Evolutionary conservation across 1,140 invertebrate genomes (phyloP), one percentile per base, ranked within the genome.

Genomic region (Drosophila melanica): DNA sequence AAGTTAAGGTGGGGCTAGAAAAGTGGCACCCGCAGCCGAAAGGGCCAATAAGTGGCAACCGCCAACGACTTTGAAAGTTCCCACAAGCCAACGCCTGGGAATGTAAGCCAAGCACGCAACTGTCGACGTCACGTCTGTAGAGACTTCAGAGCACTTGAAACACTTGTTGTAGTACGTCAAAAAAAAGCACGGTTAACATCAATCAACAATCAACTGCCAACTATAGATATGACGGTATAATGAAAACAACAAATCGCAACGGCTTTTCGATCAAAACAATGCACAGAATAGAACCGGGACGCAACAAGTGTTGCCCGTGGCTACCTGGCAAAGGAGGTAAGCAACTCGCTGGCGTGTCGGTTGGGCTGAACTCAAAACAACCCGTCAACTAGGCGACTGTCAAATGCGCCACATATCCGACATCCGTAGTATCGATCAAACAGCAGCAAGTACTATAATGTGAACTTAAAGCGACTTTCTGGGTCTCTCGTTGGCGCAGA

Each of bases 331-430:
- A 16, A 30, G 45, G 33, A 9, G 44, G 14, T 64, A 27, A 9
- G 39, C 27, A 23, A 10, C 33, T n/a, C 8, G 16, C 60, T 77
- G 77, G 20, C 73, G 62, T 77, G 81, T 80, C 77, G 60, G 51
- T 66, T 41, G 47, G 45, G 64, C 51, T 86, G 82, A 87, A 89
- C 82, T 89, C 82, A 82, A 86, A 87, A 89, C 72, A 86, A 82
- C 82, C 71, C 82, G 82, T 87, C 82, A 86, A 86, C 82, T 86
- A 86, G 82, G 82, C 82, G 82, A 86, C 82, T 86, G 82, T 86
- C 82, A 86, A 86, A 87, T 86, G 82, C 75, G 75, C 81, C 82
- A 75, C 67, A 81, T 73, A 78, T 75, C 62, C 81, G 79, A n/a
- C 51, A 64, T 68, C 57, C 58, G 30, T 27, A 75, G 50, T 90